Evolutionary conservation across 2,113 vertebrate species (phyloP).

Genomic region (Tychaedon coryphoeus): DNA sequence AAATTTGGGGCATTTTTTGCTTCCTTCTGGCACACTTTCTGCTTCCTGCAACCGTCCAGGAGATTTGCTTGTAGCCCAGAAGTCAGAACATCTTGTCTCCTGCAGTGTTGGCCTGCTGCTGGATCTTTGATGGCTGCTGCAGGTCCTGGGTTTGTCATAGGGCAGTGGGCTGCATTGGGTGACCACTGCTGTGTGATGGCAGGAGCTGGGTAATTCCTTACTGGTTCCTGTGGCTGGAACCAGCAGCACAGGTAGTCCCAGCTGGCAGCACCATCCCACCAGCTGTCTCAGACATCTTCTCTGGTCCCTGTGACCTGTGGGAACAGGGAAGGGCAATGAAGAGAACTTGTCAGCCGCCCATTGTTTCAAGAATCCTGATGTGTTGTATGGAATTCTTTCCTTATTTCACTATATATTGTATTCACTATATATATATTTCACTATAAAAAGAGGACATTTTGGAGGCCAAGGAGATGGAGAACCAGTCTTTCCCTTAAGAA

Average conservation of each 20-base stretch:
- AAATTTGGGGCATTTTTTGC: neutral
- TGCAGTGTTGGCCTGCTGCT: neutral
- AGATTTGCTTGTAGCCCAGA: neutral
- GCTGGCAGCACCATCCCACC: neutral
- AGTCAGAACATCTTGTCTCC: neutral
- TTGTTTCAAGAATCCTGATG: neutral
- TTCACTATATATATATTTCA: too few species aligned
- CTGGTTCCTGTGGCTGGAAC: neutral
- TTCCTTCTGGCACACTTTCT: neutral
- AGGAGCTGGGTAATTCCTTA: neutral
- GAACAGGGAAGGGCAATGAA: neutral
- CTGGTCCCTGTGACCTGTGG: neutral
- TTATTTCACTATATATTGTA: neutral
- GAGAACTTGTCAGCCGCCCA: neutral
- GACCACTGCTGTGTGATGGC: neutral
- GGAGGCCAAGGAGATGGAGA: neutral
- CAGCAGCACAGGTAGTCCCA: neutral
- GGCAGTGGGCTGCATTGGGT: neutral
- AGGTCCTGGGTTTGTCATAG: neutral
- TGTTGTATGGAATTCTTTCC: neutral
- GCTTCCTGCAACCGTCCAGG: fast-evolving
- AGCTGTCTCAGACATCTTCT: neutral
- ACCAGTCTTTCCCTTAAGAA: neutral
- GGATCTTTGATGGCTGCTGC: neutral
- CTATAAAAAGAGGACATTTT: neutral